Percentiles rank a stretch among this genome's conserved stretches.
Conservation (phyloP, 2,113 vertebrate species). For the Cyanoderma ruficeps region DNA sequence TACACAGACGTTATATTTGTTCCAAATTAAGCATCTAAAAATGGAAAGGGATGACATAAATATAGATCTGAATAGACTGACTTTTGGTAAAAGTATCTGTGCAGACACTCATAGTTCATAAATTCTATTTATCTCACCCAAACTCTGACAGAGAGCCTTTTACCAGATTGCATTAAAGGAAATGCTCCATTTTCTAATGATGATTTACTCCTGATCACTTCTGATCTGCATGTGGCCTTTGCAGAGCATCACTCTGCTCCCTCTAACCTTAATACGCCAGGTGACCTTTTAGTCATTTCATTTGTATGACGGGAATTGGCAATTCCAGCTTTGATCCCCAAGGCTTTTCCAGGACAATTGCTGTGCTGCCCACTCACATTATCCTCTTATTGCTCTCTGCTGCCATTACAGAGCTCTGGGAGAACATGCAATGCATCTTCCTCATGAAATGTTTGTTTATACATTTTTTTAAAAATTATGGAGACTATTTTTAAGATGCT, state of each 20-base stretch:
- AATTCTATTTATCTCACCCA: not conserved
- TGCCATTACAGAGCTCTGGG: not conserved
- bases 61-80: not conserved
- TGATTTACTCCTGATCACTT: not conserved
- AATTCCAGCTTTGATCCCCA: not conserved
- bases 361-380: not conserved
- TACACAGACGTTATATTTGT: not conserved
- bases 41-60: not conserved
- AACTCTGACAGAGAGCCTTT: not conserved
- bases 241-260: not conserved
- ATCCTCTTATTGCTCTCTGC: not conserved
- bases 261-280: not conserved
- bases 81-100: not conserved
- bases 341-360: not conserved
- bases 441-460: not conserved
- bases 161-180: not conserved
- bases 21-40: not conserved
- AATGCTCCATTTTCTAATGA: not conserved
- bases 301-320: not conserved
- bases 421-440: not conserved
- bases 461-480: rapidly evolving
- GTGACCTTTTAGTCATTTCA: not conserved
- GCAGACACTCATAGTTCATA: not conserved
- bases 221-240: not conserved
- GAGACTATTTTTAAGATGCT: not conserved